Evolutionary conservation across 2,113 vertebrate species (phyloP).

Genomic region (Hydropotes inermis): DNA sequence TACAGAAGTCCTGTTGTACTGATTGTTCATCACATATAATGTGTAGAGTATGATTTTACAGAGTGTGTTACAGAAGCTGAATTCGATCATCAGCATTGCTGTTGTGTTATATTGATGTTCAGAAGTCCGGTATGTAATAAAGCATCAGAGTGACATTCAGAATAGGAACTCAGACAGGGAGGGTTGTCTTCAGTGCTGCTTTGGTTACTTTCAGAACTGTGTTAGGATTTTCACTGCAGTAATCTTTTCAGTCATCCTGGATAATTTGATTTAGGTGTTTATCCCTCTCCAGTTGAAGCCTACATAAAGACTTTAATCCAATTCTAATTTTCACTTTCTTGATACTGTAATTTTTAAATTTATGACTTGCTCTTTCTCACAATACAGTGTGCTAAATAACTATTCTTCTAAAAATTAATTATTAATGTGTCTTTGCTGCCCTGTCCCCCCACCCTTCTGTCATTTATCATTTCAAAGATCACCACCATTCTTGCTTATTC

Average conservation of each 20-base stretch:
- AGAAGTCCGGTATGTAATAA: background rate
- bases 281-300: background rate
- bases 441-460: background rate
- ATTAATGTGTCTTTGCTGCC: background rate
- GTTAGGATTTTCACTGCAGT: background rate
- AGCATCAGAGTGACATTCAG: background rate
- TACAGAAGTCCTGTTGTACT: background rate
- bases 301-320: background rate
- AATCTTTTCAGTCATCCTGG: background rate
- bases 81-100: background rate
- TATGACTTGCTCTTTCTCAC: background rate
- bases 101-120: background rate
- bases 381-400: background rate
- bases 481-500: background rate
- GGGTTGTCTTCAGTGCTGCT: background rate
- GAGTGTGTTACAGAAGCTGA: background rate
- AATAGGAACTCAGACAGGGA: background rate
- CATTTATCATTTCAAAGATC: background rate
- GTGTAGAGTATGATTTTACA: background rate
- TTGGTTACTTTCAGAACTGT: slow-evolving; percentile 10
- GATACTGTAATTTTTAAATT: background rate
- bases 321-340: background rate
- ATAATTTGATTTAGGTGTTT: background rate
- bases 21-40: background rate
- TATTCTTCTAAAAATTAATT: background rate